These are phyloP conservation scores for Eretmochelys imbricata DNA, from an alignment of 2,113 vertebrate species.

Conservation along the genomic window DNA sequence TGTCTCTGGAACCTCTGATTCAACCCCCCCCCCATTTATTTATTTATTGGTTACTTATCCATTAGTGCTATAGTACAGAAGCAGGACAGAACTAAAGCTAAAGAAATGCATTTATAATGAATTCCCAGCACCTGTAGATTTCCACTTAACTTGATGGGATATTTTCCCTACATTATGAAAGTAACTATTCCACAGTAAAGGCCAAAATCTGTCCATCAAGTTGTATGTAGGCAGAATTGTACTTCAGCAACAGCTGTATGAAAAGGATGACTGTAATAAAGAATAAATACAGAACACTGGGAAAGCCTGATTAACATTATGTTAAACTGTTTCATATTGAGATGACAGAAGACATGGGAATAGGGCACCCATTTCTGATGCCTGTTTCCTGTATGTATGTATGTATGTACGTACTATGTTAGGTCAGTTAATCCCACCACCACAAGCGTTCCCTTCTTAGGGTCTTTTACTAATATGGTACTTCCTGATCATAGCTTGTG, in stretches of 20 bases:
- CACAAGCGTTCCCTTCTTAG: background rate
- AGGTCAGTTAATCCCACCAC: background rate
- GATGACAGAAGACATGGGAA: background rate
- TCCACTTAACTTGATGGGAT: background rate
- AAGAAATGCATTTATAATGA: background rate
- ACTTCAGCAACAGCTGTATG: background rate
- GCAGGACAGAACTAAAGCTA: slow-evolving; percentile 1
- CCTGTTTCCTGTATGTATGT: background rate
- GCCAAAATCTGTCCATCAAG: slow-evolving; percentile 8
- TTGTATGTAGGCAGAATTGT: background rate
- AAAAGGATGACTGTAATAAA: slow-evolving; percentile 1
- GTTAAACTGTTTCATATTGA: background rate
- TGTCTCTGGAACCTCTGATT: background rate
- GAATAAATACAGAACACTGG: background rate
- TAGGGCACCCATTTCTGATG: background rate
- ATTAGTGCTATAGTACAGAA: background rate
- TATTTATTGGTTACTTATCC: background rate
- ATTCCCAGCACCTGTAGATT: background rate
- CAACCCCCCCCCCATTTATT: background rate
- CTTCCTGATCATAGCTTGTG: background rate
- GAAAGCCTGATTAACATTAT: background rate
- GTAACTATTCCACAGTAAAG: background rate
- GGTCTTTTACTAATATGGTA: background rate
- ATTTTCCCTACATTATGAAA: slow-evolving; percentile 23
- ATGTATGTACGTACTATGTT: background rate